Evolutionary conservation across 2,888 invertebrate species (phyloP), one percentile per base, ranked within the genome.

Genomic region (Hyles lineata): DNA sequence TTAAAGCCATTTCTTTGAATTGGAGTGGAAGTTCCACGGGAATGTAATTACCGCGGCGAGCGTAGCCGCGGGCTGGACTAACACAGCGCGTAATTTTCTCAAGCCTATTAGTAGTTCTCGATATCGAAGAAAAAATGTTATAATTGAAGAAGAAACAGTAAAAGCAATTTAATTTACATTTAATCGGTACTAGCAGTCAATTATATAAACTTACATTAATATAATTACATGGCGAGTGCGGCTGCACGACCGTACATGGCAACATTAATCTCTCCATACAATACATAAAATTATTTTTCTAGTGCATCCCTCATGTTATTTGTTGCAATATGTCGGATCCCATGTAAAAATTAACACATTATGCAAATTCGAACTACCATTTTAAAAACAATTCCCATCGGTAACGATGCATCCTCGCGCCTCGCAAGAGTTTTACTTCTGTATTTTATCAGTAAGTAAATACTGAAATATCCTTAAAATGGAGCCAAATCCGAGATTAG

Each of bases 81-180:
- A 63, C 35, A 35, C 43, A 63, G 21, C 32, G 43, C 63, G 21
- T 32, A 21, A 63, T 63, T 63, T 43, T 63, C 61, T 62, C 61
- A 43, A 63, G 35, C n/a, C 35, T 63, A 63, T 63, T 63, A 43
- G 63, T 63, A 63, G 35, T 35, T 43, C 35, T n/a, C 35, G 43
- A 63, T 63, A 63, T 63, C 35, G 63, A 43, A 11, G n/a, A 63
- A 63, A 63, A 63, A 63, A 60, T 15, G 5, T 55, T 29, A 17
- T 63, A 63, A 63, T 63, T 21, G 43, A 63, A 63, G 63, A 32
- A 63, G 35, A 63, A 63, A 63, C 63, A 63, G 35, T 35, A 63
- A 43, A 21, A 43, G 21, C 63, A 63, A 63, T 63, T 63, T 63
- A 63, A 63, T 63, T 63, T 63, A 63, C 63, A 63, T 63, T 63